Percentiles rank a stretch among this genome's conserved stretches.
Conservation (phyloP, 2,797 vertebrate genomes). For the Tiaroga cobitis region DNA sequence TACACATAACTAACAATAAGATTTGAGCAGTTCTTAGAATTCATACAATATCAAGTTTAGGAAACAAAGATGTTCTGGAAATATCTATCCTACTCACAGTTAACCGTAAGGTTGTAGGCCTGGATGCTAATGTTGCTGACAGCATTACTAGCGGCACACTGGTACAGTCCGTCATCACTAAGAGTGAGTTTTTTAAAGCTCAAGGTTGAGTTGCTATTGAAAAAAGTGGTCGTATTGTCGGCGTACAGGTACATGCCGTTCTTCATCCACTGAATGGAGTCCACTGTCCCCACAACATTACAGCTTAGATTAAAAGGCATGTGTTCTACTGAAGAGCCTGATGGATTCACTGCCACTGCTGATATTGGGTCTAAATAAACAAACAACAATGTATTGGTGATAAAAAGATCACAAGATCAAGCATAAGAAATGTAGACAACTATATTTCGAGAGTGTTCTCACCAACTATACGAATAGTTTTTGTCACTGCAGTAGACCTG, state of each 20-base stretch:
- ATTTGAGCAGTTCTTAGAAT: neutral
- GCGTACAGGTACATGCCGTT: constrained; percentile 48
- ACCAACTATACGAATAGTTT: constrained; percentile 68
- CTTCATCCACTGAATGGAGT: constrained; percentile 69
- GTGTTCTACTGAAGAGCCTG: constrained; percentile 58
- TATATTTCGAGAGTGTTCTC: constrained; percentile 36
- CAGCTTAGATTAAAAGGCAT: constrained; percentile 66
- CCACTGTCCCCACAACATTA: constrained; percentile 56
- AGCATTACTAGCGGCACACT: constrained; percentile 68
- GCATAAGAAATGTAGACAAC: neutral
- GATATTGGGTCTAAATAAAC: constrained; percentile 65
- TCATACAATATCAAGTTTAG: no score
- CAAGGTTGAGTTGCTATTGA: constrained; percentile 64
- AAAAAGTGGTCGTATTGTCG: constrained; percentile 53
- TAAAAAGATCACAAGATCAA: neutral
- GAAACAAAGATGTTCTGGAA: neutral
- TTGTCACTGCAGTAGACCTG: constrained; percentile 54
- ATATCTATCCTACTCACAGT: constrained; percentile 66
- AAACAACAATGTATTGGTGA: neutral
- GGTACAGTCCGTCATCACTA: constrained; percentile 69
- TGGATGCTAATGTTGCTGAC: constrained; percentile 72
- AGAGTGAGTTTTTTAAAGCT: constrained; percentile 56
- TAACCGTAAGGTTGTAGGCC: constrained; percentile 62
- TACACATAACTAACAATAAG: neutral
- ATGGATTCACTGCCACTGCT: constrained; percentile 50